These are phyloP conservation scores for Oncopodura yosiiana DNA, from an alignment of 1,140 invertebrate species.

Conservation along the genomic window DNA sequence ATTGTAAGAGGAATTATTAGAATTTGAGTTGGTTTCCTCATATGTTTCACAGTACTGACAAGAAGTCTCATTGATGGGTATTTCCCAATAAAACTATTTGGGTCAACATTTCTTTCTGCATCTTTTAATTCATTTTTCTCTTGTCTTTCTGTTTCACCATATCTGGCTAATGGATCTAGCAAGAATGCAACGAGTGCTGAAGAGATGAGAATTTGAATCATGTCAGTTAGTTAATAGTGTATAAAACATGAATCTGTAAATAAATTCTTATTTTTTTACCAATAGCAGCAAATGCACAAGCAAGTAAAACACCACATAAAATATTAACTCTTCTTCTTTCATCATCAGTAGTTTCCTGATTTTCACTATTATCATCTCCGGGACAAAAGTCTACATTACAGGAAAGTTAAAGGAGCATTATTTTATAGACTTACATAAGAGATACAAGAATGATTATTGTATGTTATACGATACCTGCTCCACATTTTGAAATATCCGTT, in stretches of 20 bases:
- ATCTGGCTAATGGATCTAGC: constrained; percentile 38
- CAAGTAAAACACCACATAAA: constrained; percentile 13
- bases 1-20: constrained; percentile 88
- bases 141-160: constrained; percentile 65
- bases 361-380: constrained; percentile 65
- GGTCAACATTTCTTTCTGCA: constrained; percentile 41
- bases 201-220: background rate
- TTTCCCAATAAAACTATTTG: constrained; percentile 44
- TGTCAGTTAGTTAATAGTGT: background rate
- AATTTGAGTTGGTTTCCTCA: constrained; percentile 69
- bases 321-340: too few relatives aligned
- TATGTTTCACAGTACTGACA: constrained; percentile 78
- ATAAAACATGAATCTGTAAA: background rate
- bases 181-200: constrained; percentile 39
- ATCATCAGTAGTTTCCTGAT: background rate
- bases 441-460: constrained; percentile 80
- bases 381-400: constrained; percentile 75
- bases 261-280: too few relatives aligned
- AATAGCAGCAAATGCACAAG: background rate
- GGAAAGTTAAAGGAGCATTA: constrained; percentile 71
- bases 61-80: too few relatives aligned
- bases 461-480: constrained; percentile 62
- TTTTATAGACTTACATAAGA: constrained; percentile 82
- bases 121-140: too few relatives aligned
- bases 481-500: constrained; percentile 55